Evolutionary conservation across 2,113 vertebrate genomes (phyloP).

Genomic region (Clarias gariepinus): DNA sequence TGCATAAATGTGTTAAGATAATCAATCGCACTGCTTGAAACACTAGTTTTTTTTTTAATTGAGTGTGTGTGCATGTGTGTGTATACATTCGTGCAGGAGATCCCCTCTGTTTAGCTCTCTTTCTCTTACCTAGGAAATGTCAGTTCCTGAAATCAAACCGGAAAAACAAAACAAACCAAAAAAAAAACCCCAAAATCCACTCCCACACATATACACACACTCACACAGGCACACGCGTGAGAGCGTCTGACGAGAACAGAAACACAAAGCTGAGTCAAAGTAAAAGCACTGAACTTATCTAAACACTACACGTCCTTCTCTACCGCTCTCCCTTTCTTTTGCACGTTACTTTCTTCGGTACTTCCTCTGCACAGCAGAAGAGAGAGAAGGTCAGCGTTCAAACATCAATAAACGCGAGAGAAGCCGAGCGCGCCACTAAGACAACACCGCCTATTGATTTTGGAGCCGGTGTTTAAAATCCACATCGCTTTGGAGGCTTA

Average conservation of each 20-base stretch:
- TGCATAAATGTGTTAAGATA: constrained; percentile 36
- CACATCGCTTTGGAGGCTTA: not conserved
- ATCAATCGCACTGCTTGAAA: constrained; percentile 23
- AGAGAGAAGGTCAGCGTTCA: constrained; percentile 27
- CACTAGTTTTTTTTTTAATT: constrained; percentile 28
- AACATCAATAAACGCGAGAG: not conserved
- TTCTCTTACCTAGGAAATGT: constrained; percentile 42
- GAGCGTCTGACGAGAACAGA: constrained; percentile 38
- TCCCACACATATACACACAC: constrained; percentile 34
- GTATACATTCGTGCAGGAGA: constrained; percentile 36
- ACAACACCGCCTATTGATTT: constrained; percentile 32
- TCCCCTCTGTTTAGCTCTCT: constrained; percentile 44
- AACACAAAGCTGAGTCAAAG: constrained; percentile 46
- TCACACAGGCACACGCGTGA: constrained; percentile 15
- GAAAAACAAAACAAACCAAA: constrained; percentile 30
- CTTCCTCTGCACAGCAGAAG: constrained; percentile 14
- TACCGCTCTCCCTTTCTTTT: not conserved
- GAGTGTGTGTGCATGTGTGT: constrained; percentile 13
- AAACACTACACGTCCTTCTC: constrained; percentile 28
- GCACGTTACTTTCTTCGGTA: not conserved
- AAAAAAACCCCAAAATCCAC: constrained; percentile 26
- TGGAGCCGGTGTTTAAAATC: constrained; percentile 2
- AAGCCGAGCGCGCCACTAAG: constrained; percentile 9
- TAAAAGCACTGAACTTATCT: constrained; percentile 41
- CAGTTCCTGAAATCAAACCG: constrained; percentile 51